Base-by-base conservation (phyloP, 2,888 invertebrate genomes). In the Scaptomyza parva region DNA sequence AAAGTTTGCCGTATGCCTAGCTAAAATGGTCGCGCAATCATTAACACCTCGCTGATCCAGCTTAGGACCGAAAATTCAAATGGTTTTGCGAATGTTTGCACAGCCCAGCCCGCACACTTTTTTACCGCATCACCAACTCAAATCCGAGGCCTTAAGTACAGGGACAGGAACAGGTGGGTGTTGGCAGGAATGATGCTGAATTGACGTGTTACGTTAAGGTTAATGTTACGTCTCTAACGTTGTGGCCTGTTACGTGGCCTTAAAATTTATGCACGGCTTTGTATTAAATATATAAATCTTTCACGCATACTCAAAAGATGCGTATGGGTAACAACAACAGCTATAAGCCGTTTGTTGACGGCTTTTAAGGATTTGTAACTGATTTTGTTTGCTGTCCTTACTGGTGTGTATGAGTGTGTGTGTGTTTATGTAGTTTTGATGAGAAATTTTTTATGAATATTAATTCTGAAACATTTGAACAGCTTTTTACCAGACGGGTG, bases 81-180 rank as follows among this genome's bases (percentile, higher is more conserved):
- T 76, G 62, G 57, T 17, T 45, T 59, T 30, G n/a, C 40, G 33
- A 51, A 50, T 52, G 78, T 68, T 64, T 68, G 63, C 76, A 50
- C 24, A 67, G 54, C 30, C 47, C 61, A n/a, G n/a, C n/a, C n/a
- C n/a, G n/a, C n/a, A 24, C 33, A 66, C 24, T 54, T 39, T 54
- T 47, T 24, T 7, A 40, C 51, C 66, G 2, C 75, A 60, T 17
- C 57, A 47, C 65, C 50, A 60, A 43, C 40, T 26, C 20, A 47
- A 14, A 30, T 24, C 28, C 14, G 9, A 18, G 28, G 18, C 47
- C 33, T 43, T 43, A 39, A 39, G 39, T 41, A 37, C 53, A n/a
- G n/a, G n/a, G n/a, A n/a, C n/a, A n/a, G n/a, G 18, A 58, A 67
- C 65, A 75, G 84, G 86, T 67, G 73, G 84, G 86, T 80, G 86